phyloP scores from a whole-genome alignment of 2,888 invertebrate species.

The Melanostoma scalare region DNA sequence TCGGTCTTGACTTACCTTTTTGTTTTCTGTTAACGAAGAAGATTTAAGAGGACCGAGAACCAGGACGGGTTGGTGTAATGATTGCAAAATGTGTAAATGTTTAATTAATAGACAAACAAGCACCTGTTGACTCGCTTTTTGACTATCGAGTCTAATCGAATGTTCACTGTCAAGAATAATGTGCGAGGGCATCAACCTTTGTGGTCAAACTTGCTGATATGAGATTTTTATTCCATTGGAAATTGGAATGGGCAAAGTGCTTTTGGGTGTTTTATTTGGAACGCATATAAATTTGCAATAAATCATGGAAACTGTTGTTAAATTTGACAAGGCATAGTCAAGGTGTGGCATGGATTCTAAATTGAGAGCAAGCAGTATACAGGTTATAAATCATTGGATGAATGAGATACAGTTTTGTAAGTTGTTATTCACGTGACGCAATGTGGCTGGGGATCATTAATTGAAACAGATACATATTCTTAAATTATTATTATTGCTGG shows the following conservation, averaged over 20 bases:
- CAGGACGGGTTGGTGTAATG: constrained; percentile 23
- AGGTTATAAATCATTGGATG: too few relatives aligned
- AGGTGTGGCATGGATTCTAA: constrained; percentile 9
- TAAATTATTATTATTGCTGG: too few relatives aligned
- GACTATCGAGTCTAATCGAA: constrained; percentile 1
- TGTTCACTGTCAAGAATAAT: constrained; percentile 11
- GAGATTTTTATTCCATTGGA: constrained; percentile 20
- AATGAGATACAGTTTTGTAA: too few relatives aligned
- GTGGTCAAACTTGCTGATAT: constrained; percentile 10
- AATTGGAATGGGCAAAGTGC: constrained; percentile 19
- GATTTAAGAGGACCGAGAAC: background rate
- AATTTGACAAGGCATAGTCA: background rate
- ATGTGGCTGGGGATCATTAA: too few relatives aligned
- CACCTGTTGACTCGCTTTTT: constrained; percentile 51
- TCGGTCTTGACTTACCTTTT: constrained; percentile 29
- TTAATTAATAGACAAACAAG: constrained; percentile 49
- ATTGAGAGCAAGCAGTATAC: too few relatives aligned
- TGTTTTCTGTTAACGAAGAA: background rate
- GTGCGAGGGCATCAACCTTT: constrained; percentile 62
- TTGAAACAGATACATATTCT: too few relatives aligned
- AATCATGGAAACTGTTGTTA: constrained; percentile 29
- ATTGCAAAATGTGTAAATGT: constrained; percentile 62
- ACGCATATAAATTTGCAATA: constrained; percentile 20
- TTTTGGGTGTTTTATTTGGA: constrained; percentile 22
- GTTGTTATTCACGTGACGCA: too few relatives aligned